Conservation (phyloP, 2,888 invertebrate species). For the Lacanobia oleracea region DNA sequence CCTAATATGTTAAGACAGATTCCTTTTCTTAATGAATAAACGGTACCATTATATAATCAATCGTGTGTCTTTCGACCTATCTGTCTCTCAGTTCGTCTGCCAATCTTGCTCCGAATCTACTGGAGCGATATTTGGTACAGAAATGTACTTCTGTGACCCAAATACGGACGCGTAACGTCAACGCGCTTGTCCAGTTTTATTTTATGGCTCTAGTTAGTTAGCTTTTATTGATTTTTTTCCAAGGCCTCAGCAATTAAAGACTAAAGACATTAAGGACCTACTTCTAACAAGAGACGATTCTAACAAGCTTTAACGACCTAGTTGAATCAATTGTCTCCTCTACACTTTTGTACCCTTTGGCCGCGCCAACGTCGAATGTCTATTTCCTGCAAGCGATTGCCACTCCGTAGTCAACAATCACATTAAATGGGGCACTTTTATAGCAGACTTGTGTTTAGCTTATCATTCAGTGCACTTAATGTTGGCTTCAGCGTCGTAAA, state of each 20-base stretch:
- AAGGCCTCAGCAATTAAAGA: neutral
- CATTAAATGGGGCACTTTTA: slow-evolving; percentile 69
- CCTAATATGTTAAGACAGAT: neutral
- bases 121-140: neutral
- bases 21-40: neutral
- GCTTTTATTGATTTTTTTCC: neutral
- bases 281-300: neutral
- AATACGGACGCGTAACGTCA: too few relatives aligned
- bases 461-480: slow-evolving; percentile 56
- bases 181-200: neutral
- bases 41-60: too few relatives aligned
- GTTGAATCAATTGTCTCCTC: slow-evolving; percentile 37
- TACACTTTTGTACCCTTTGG: slow-evolving; percentile 49
- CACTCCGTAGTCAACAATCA: slow-evolving; percentile 74
- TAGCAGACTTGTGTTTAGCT: slow-evolving; percentile 53
- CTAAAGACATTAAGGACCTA: neutral
- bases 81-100: too few relatives aligned
- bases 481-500: slow-evolving; percentile 43
- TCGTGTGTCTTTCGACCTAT: too few relatives aligned
- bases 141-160: neutral
- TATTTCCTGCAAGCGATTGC: slow-evolving; percentile 79
- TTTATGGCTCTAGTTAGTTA: neutral
- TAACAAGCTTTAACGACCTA: neutral
- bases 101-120: neutral
- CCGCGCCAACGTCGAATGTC: slow-evolving; percentile 54